phyloP scores from a whole-genome alignment of 2,113 vertebrate species.

The Sinocyclocheilus maitianheensis region DNA sequence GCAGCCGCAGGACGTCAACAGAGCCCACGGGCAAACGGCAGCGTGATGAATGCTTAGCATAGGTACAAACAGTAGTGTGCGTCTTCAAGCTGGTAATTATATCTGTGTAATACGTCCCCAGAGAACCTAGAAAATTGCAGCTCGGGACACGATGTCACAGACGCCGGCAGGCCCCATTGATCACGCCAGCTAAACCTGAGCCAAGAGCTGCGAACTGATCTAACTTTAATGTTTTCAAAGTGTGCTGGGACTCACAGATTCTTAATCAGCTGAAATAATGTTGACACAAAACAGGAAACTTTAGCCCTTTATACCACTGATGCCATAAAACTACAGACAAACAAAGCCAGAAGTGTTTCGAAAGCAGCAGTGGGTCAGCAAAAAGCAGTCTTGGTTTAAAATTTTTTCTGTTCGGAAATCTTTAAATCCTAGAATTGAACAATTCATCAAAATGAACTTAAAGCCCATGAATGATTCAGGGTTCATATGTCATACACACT shows the following conservation, averaged over 20 bases:
- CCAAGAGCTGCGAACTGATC: neutral
- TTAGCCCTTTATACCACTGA: neutral
- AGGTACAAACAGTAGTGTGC: conserved; percentile 50
- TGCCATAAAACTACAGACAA: neutral
- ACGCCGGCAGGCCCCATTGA: conserved; percentile 60
- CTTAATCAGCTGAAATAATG: neutral
- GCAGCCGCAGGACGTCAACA: neutral
- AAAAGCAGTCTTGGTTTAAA: neutral
- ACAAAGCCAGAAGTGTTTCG: neutral
- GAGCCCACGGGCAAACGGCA: neutral
- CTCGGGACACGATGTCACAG: conserved; percentile 59
- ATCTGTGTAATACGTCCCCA: conserved; percentile 61
- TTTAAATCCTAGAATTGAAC: neutral
- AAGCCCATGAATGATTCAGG: neutral
- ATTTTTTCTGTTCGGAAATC: neutral
- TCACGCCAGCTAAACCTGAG: conserved; percentile 35
- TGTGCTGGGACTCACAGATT: neutral
- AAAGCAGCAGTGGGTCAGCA: neutral
- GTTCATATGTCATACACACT: neutral
- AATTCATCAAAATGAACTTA: neutral
- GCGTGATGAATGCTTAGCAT: conserved; percentile 61
- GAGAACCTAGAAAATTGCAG: conserved; percentile 60
- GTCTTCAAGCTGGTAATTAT: conserved; percentile 67
- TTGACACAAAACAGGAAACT: neutral
- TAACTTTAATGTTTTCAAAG: conserved; percentile 9